These are phyloP conservation scores for Nephrotoma flavescens DNA, from an alignment of 2,888 invertebrate species.

Conservation along the genomic window DNA sequence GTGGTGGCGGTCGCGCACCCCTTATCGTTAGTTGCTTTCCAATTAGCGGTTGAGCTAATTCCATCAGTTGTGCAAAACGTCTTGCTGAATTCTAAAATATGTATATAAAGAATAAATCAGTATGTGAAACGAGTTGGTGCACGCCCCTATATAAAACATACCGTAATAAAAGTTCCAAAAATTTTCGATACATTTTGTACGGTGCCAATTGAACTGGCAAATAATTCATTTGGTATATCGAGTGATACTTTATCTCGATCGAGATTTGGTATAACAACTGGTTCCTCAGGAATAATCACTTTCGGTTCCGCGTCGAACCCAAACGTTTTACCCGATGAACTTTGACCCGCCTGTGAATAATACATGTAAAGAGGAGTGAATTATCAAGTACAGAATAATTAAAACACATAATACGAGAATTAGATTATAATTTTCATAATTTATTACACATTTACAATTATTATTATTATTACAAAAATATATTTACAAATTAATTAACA, in stretches of 20 bases:
- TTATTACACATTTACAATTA: constrained; percentile 1
- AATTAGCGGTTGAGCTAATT: constrained; percentile 60
- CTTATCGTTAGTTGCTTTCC: constrained; percentile 58
- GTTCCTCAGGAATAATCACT: constrained; percentile 13
- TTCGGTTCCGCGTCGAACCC: constrained; percentile 6
- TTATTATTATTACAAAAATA: not conserved
- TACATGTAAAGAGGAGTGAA: not conserved
- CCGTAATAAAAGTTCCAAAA: constrained; percentile 42
- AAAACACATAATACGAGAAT: not conserved
- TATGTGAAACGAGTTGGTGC: not conserved
- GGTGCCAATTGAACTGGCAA: constrained; percentile 42
- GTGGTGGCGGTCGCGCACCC: constrained; percentile 39
- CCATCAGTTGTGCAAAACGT: constrained; percentile 53
- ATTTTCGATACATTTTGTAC: constrained; percentile 42
- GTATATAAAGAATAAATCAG: not conserved
- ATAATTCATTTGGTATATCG: constrained; percentile 40
- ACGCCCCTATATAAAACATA: constrained; percentile 23
- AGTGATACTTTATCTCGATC: constrained; percentile 38
- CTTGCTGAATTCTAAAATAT: constrained; percentile 59
- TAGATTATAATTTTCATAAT: not conserved
- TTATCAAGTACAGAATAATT: not conserved
- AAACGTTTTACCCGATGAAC: constrained; percentile 8
- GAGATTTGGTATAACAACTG: constrained; percentile 35
- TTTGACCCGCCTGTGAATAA: constrained; percentile 11
- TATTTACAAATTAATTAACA: not conserved